These are phyloP conservation scores for Araneus ventricosus DNA, from an alignment of 1,140 invertebrate genomes.

Conservation along the genomic window DNA sequence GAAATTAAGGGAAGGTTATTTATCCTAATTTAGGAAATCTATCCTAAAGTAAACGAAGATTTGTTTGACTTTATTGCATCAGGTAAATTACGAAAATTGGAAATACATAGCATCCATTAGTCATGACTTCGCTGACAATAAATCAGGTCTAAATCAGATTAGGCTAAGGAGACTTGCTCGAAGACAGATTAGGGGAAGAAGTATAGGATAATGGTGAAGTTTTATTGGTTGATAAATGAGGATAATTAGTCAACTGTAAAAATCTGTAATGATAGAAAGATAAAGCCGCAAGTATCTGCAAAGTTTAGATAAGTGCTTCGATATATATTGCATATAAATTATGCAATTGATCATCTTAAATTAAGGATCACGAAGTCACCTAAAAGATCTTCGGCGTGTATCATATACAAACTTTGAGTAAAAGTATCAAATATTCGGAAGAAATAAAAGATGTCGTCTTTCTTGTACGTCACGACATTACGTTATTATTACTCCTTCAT, in stretches of 20 bases:
- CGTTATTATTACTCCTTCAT: no score
- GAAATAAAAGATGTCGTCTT: no score
- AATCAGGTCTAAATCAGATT: slow-evolving; percentile 45
- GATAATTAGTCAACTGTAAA: slow-evolving; percentile 39
- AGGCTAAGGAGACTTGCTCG: neutral
- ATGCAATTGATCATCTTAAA: neutral
- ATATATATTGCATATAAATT: slow-evolving; percentile 15
- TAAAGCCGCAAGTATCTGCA: neutral
- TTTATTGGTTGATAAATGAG: neutral
- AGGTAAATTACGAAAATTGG: neutral
- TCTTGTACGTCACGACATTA: no score
- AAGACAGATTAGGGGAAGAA: neutral
- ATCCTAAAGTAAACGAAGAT: neutral
- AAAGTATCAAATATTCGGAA: no score
- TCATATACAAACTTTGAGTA: no score
- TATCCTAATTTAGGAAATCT: neutral
- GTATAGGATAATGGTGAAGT: neutral
- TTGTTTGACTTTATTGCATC: neutral
- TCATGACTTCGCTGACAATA: neutral
- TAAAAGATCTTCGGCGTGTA: no score
- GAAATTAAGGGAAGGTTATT: neutral
- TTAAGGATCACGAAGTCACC: no score
- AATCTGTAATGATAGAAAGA: neutral
- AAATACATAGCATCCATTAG: neutral
- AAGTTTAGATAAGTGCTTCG: neutral